These are phyloP conservation scores for Synergus umbraculus DNA, from an alignment of 2,888 invertebrate species.

Conservation along the genomic window DNA sequence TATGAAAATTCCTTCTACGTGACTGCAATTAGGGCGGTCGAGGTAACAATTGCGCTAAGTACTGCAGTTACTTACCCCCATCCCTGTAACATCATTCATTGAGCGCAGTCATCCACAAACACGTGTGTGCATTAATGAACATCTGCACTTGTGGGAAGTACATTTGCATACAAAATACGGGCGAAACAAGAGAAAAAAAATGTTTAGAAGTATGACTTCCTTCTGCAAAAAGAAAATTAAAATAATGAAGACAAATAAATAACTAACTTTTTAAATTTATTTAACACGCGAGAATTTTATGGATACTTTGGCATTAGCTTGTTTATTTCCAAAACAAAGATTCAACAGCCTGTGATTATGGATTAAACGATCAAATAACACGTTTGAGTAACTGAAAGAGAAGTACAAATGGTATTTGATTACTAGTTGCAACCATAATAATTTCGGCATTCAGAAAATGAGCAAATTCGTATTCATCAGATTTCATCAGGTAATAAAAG, in stretches of 20 bases:
- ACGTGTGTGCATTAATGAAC: slow-evolving; percentile 37
- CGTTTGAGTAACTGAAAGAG: not conserved
- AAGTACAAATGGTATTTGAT: not conserved
- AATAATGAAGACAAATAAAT: not conserved
- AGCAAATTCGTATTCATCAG: not conserved
- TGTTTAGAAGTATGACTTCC: not conserved
- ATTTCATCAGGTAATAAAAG: not conserved
- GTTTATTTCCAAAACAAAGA: not conserved
- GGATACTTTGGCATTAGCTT: too few species aligned
- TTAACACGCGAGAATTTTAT: too few species aligned
- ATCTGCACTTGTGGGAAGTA: slow-evolving; percentile 22
- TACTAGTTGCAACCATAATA: not conserved
- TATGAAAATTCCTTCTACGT: slow-evolving; percentile 19
- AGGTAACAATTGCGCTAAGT: slow-evolving; percentile 34
- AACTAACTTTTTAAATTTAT: too few species aligned
- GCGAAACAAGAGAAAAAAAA: not conserved
- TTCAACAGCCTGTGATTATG: not conserved
- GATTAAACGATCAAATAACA: not conserved
- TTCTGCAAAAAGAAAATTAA: not conserved
- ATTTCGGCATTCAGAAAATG: not conserved
- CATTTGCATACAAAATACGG: slow-evolving; percentile 21
- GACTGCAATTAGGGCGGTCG: slow-evolving; percentile 36
- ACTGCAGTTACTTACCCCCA: slow-evolving; percentile 31
- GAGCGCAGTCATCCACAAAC: slow-evolving; percentile 29
- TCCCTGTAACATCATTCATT: slow-evolving; percentile 18